Percentiles rank a stretch among this genome's conserved stretches.
Conservation (phyloP, 1,140 invertebrate species). For the Dreissena polymorpha region DNA sequence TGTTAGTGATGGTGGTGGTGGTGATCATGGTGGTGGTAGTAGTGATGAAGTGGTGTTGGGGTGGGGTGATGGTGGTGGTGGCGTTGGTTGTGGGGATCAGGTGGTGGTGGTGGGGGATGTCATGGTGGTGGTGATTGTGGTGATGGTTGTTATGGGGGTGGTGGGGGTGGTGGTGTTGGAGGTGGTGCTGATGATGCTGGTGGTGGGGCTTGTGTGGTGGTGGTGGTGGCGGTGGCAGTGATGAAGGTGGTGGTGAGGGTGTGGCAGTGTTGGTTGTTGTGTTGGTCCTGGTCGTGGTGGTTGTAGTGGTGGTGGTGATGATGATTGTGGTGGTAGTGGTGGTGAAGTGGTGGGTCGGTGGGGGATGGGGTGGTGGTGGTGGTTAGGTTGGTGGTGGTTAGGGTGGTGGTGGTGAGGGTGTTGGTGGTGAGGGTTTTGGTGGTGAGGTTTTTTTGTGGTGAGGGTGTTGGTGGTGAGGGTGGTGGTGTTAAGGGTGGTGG, state of each 20-base stretch:
- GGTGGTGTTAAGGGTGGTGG: too few species aligned
- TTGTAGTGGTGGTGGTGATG: not conserved
- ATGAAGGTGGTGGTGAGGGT: not conserved
- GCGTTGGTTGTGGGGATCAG: not conserved
- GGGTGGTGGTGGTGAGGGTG: not conserved
- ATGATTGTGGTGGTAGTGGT: too few species aligned
- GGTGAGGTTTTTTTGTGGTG: not conserved
- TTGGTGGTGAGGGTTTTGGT: not conserved
- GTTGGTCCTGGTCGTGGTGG: not conserved
- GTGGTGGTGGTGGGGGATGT: not conserved
- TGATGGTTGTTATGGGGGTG: too few species aligned
- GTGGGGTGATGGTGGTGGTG: not conserved
- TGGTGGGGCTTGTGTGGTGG: not conserved
- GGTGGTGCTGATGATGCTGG: too few species aligned
- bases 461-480: too few species aligned
- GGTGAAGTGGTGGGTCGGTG: not conserved
- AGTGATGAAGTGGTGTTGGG: not conserved
- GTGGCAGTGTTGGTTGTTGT: not conserved
- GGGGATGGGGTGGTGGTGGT: too few species aligned
- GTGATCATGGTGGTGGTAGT: not conserved
- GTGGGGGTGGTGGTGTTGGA: too few species aligned
- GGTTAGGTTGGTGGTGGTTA: not conserved
- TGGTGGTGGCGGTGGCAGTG: not conserved
- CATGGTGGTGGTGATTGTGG: too few species aligned
- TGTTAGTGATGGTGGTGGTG: too few species aligned